A percentile compares a stretch with the other conserved stretches of the same genome.
phyloP scores from a whole-genome alignment of 2,797 vertebrate species.

The Meriones psammophilus region DNA sequence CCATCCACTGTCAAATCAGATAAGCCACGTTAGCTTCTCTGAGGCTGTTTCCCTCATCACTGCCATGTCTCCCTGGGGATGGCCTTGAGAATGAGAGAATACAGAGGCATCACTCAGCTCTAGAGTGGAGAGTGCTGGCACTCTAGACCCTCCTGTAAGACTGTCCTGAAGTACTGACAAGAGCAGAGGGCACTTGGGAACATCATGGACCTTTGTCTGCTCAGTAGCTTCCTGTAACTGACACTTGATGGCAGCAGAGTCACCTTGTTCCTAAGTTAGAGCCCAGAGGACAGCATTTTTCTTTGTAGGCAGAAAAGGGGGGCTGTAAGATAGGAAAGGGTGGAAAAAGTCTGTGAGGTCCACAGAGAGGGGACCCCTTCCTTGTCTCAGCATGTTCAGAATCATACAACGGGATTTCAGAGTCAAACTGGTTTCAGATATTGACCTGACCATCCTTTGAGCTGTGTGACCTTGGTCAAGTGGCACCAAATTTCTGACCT shows the following conservation, averaged over 20 bases:
- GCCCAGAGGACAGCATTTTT: conserved; percentile 25
- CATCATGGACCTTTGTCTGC: background rate
- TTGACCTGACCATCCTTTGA: background rate
- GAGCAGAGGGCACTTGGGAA: background rate
- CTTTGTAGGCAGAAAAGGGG: conserved; percentile 32
- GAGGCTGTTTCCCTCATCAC: conserved; percentile 17
- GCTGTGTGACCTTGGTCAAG: background rate
- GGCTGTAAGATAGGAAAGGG: conserved; percentile 42
- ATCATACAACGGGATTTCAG: background rate
- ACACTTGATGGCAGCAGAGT: conserved; percentile 48
- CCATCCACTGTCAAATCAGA: background rate
- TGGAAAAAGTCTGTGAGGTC: conserved; percentile 20
- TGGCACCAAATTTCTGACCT: background rate
- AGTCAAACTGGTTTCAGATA: background rate
- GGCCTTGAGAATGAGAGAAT: background rate
- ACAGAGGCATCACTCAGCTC: background rate
- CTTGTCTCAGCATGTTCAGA: background rate
- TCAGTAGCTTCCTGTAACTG: conserved; percentile 66
- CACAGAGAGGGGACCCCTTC: background rate
- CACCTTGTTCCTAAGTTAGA: conserved; percentile 66
- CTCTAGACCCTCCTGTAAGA: background rate
- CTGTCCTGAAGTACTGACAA: background rate
- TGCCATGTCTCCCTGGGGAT: background rate
- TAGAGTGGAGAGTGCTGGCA: background rate
- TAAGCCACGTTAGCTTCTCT: conserved; percentile 76